Evolutionary conservation across 2,113 vertebrate species (phyloP).

Genomic region (Parotia lawesii): DNA sequence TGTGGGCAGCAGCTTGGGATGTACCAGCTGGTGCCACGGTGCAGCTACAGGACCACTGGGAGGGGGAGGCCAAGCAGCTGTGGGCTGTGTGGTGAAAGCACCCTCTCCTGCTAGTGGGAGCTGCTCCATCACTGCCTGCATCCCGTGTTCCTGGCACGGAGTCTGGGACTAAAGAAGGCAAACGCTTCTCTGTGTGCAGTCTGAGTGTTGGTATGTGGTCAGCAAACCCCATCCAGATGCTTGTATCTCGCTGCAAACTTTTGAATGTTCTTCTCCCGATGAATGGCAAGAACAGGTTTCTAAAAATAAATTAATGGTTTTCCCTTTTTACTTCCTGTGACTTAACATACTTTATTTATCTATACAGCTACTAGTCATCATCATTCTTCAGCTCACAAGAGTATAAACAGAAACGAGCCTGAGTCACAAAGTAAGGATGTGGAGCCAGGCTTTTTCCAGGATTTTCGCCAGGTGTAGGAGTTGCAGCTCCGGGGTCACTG

Average conservation of each 20-base stretch:
- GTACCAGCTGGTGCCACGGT: fast-evolving
- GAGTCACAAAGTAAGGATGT: background rate
- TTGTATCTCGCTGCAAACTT: conserved; percentile 55
- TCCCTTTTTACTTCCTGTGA: conserved; percentile 43
- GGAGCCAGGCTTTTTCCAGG: conserved; percentile 21
- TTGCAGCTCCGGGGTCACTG: fast-evolving
- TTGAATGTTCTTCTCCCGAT: conserved; percentile 61
- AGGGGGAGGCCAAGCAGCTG: background rate
- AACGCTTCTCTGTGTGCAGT: conserved; percentile 38
- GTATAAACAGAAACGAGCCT: conserved; percentile 25
- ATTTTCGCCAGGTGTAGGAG: background rate
- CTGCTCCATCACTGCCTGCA: background rate
- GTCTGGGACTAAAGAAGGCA: conserved; percentile 27
- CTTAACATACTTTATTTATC: conserved; percentile 64
- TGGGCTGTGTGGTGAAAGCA: background rate
- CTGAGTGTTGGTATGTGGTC: conserved; percentile 27
- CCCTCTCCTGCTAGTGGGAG: background rate
- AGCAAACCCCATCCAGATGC: conserved; percentile 58
- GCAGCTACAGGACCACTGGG: background rate
- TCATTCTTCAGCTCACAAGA: background rate
- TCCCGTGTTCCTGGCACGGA: background rate
- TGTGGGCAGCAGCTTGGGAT: background rate
- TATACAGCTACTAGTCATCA: conserved; percentile 12
- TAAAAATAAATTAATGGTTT: conserved; percentile 71
- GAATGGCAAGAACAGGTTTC: conserved; percentile 69